phyloP scores from a whole-genome alignment of 2,888 invertebrate genomes.

The Sarcophaga subvicina region DNA sequence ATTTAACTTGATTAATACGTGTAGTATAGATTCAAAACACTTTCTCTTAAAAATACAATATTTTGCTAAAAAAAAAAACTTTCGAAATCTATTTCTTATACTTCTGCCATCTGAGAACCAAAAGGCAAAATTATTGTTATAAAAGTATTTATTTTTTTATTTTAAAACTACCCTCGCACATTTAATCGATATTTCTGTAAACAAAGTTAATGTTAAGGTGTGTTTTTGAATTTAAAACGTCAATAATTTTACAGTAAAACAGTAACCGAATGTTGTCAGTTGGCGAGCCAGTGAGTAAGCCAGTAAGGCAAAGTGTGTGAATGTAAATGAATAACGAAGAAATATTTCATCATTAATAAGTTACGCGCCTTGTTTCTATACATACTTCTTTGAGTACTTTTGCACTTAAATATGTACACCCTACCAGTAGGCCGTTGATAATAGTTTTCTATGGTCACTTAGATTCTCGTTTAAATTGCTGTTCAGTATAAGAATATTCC shows the following conservation, averaged over 20 bases:
- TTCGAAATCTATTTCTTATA: too few species aligned
- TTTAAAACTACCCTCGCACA: conserved; percentile 2
- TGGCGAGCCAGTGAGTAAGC: background rate
- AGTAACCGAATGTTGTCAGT: background rate
- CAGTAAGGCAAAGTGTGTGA: background rate
- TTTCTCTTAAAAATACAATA: too few species aligned
- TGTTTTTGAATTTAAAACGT: conserved; percentile 58
- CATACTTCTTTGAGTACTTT: background rate
- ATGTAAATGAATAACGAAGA: conserved; percentile 11
- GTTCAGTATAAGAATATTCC: too few species aligned
- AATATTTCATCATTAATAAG: conserved; percentile 51
- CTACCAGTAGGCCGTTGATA: too few species aligned
- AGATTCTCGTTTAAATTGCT: too few species aligned
- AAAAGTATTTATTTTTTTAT: background rate
- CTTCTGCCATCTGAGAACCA: too few species aligned
- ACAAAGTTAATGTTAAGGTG: conserved; percentile 42
- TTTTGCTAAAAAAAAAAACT: background rate
- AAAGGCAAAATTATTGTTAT: background rate
- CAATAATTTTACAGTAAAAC: conserved; percentile 39
- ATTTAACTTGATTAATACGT: too few species aligned
- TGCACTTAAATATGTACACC: background rate
- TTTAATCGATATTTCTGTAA: conserved; percentile 24
- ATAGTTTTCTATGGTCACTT: too few species aligned
- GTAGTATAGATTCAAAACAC: too few species aligned
- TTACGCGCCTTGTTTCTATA: conserved; percentile 57